Evolutionary conservation across 2,888 invertebrate genomes (phyloP).

Genomic region (Perithous albicinctus): DNA sequence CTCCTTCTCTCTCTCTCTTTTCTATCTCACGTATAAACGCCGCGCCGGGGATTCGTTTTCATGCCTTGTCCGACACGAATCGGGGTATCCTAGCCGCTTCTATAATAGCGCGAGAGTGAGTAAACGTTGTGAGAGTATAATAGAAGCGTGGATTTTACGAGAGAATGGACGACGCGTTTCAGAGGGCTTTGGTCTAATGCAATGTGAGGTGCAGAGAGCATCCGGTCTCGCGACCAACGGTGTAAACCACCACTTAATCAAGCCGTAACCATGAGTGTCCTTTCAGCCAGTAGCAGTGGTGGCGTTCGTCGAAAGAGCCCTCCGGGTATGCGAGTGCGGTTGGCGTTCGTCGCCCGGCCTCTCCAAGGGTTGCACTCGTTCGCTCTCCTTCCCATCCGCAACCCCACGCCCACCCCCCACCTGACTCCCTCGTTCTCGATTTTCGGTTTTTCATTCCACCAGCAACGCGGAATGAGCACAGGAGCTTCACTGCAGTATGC

Average conservation of each 20-base stretch:
- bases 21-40: conserved; percentile 33
- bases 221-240: conserved; percentile 59
- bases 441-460: conserved; percentile 51
- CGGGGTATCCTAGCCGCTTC: not conserved
- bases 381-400: conserved; percentile 10
- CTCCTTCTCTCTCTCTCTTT: too few relatives aligned
- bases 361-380: conserved; percentile 17
- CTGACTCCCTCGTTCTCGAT: conserved; percentile 17
- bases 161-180: not conserved
- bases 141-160: conserved; percentile 9
- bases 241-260: conserved; percentile 81
- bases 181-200: not conserved
- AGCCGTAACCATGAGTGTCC: conserved; percentile 76
- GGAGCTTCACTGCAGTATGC: not conserved
- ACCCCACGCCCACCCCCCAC: not conserved
- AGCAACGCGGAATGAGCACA: conserved; percentile 8
- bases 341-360: conserved; percentile 17
- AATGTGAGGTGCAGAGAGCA: conserved; percentile 21
- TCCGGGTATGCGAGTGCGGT: conserved; percentile 25
- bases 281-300: conserved; percentile 59
- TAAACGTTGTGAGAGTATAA: conserved; percentile 5
- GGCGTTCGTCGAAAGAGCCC: conserved; percentile 36
- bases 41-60: conserved; percentile 25
- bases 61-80: conserved; percentile 20
- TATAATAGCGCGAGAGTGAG: conserved; percentile 39